Base-by-base conservation (phyloP, 2,888 invertebrate species). In the Polietes domitor region DNA sequence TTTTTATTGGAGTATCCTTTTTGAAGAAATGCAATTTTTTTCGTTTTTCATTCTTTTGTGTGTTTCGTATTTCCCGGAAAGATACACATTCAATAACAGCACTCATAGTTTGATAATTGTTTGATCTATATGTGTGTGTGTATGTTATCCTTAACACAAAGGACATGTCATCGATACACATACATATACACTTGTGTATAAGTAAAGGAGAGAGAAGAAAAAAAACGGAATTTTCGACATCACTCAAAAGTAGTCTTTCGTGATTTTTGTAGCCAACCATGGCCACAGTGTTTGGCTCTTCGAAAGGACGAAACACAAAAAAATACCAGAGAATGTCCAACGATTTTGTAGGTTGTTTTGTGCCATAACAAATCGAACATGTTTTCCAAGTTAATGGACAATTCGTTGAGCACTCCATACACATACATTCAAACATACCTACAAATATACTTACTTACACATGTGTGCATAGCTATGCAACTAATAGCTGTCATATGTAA, bases 401-500 rank as follows among this genome's bases (percentile, higher is more conserved):
- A 80, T 84, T 80, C 80, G 77, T 77, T 32, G 32, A 68, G 75
- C 47, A 5, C 47, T 47, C n/a, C 41, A 10, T 41, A 41, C 32
- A n/a, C n/a, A n/a, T n/a, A n/a, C n/a, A n/a, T n/a, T n/a, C n/a
- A n/a, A n/a, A n/a, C n/a, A n/a, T n/a, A n/a, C n/a, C n/a, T n/a
- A n/a, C n/a, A n/a, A n/a, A n/a, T 32, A 7, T 32, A 3, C 32
- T 32, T 3, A 5, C 32, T 7, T 32, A 3, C 32, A 5, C 32
- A 3, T 32, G 7, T 32, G 3, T 7, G 50, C 72, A 79, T 82
- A 19, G 5, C 7, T 37, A n/a, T 81, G 68, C 73, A 76, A 81
- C 84, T 84, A 84, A 84, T 84, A 81, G 84, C 84, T 84, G 84
- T 84, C 84, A 81, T 84, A 73, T 84, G 81, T 76, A 79, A 79